Conservation (phyloP, 2,888 invertebrate species). For the Macrosiphum euphorbiae region DNA sequence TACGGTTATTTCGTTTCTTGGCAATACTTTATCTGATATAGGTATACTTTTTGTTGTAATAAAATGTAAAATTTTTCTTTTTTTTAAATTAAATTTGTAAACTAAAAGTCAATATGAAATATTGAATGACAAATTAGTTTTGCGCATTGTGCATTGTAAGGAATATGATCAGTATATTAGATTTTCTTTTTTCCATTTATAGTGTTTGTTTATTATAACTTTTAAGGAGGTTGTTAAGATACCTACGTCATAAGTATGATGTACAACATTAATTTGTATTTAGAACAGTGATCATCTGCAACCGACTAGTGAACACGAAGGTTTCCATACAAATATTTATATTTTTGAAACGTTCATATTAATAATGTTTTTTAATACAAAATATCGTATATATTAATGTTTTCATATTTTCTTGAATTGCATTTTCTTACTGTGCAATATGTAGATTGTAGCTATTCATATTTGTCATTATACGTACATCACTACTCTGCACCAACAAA, state of each 20-base stretch:
- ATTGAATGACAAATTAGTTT: neutral
- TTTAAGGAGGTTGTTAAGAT: neutral
- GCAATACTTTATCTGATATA: slow-evolving; percentile 5
- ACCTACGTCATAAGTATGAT: neutral
- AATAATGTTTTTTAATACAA: neutral
- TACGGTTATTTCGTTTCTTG: slow-evolving; percentile 25
- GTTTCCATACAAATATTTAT: neutral
- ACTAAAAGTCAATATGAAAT: neutral
- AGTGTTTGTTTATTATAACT: neutral
- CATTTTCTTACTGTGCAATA: neutral
- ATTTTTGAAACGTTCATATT: neutral
- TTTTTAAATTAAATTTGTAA: neutral
- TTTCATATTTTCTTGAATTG: neutral
- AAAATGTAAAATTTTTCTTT: neutral
- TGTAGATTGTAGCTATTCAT: neutral
- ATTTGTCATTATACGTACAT: neutral
- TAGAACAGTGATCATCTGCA: neutral
- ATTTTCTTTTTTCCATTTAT: neutral
- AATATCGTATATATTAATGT: neutral
- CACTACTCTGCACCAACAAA: neutral
- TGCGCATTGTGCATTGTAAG: neutral
- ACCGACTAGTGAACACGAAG: neutral
- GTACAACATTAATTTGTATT: neutral
- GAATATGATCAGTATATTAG: neutral
- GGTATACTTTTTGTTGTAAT: neutral